Conservation (phyloP, 2,113 vertebrate genomes). For the Oryzias javanicus region DNA sequence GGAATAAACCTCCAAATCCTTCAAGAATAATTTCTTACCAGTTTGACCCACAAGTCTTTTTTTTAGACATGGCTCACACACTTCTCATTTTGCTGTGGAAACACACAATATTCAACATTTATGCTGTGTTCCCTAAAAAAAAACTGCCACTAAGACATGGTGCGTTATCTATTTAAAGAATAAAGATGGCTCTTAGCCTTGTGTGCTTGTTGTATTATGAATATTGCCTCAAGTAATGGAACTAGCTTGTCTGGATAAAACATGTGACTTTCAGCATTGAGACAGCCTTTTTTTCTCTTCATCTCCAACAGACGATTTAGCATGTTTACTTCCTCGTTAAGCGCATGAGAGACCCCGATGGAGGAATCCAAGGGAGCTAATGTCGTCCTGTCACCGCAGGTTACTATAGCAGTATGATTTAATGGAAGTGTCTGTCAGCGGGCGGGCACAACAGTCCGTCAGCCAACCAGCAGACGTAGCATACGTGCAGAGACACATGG, state of each 20-base stretch:
- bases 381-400: constrained; percentile 68
- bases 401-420: constrained; percentile 71
- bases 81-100: constrained; percentile 3
- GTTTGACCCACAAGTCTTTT: constrained; percentile 8
- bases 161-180: constrained; percentile 12
- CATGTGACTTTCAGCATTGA: constrained; percentile 29
- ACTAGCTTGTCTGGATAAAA: constrained; percentile 25
- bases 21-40: neutral
- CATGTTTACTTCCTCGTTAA: constrained; percentile 77
- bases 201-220: neutral
- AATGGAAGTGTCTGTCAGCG: constrained; percentile 77
- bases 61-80: neutral
- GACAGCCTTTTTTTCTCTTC: constrained; percentile 47
- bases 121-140: constrained; percentile 4
- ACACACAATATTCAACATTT: constrained; percentile 24
- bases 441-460: constrained; percentile 65
- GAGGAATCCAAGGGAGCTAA: constrained; percentile 67
- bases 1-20: no score
- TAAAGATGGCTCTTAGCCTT: neutral
- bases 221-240: constrained; percentile 1
- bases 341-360: constrained; percentile 68
- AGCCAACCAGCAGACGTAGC: constrained; percentile 45
- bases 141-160: neutral
- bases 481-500: constrained; percentile 13
- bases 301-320: constrained; percentile 70